A percentile compares a stretch with the other conserved stretches of the same genome.
phyloP scores from a whole-genome alignment of 1,140 invertebrate species.

The Lordiphosa mommai region DNA sequence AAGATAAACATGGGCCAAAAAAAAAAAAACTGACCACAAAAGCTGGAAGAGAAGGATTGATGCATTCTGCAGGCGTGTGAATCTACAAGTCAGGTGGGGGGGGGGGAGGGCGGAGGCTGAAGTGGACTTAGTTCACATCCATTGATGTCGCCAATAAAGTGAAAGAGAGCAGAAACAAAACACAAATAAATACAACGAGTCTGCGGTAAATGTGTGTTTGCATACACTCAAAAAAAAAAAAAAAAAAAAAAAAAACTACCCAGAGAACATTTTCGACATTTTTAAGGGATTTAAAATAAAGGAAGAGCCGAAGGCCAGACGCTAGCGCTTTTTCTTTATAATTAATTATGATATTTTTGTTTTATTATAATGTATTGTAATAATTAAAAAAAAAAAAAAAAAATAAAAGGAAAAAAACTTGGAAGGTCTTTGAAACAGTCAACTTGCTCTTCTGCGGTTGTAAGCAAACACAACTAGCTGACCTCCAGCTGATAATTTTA shows the following conservation, averaged over 20 bases:
- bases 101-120: not conserved
- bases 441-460: no score
- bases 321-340: no score
- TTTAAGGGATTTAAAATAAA: no score
- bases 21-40: constrained; percentile 49
- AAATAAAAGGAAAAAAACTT: no score
- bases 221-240: constrained; percentile 10
- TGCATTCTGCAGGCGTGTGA: constrained; percentile 39
- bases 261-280: no score
- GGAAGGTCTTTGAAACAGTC: no score
- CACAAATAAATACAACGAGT: constrained; percentile 40
- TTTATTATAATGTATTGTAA: no score
- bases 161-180: constrained; percentile 21
- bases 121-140: constrained; percentile 18
- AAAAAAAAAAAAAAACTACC: not conserved
- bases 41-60: not conserved
- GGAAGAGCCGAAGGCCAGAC: no score
- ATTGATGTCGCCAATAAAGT: constrained; percentile 60
- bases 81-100: constrained; percentile 13
- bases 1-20: constrained; percentile 53
- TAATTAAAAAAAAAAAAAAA: no score
- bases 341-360: no score
- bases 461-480: no score
- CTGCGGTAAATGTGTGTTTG: not conserved
- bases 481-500: no score